Base-by-base conservation (phyloP, 2,888 invertebrate species). In the Parthenolecanium corni region DNA sequence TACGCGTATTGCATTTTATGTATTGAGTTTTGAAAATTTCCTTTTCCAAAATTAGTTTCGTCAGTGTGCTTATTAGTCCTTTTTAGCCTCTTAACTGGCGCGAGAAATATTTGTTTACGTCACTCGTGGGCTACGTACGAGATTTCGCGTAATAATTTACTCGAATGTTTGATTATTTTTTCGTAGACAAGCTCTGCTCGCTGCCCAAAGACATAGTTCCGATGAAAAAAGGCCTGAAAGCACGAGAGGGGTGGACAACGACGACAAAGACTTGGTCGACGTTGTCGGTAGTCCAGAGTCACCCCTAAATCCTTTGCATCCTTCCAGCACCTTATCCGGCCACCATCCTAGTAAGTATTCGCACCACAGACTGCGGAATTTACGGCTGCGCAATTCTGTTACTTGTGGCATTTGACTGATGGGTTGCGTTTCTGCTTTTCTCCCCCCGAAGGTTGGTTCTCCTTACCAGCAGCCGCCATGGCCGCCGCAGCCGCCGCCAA, bases 221-320 rank as follows among this genome's bases (percentile, higher is more conserved):
- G 76, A 70, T 44, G 75, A 75, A 70, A 69, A 68, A 51, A 65
- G 68, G 61, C 65, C 65, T 14, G 64, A 66, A 52, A 46, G 52
- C 25, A 65, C 71, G 68, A 68, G 68, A 42, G 68, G 66, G 21
- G 68, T 68, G 56, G 72, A 73, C 56, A 70, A 71, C 53, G 90
- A 91, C 69, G 89, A 89, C 65, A 91, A 91, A 74, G 83, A 86
- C 70, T 79, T 86, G 24, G 76, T 91, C 71, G 91, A 91, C 74
- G 91, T 91, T 23, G 91, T 91, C 0, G 90, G 87, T 31, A 83
- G 89, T 57, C 89, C 89, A 71, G 86, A 86, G 69, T 88, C 71
- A 12, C 68, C 69, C 2, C 67, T 69, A 52, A 71, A 70, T 63
- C 63, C 68, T 6, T 66, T 66, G 20, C 69, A 66, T 24, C 31